phyloP scores from a whole-genome alignment of 2,888 invertebrate species.

The Plebejus melissa region DNA sequence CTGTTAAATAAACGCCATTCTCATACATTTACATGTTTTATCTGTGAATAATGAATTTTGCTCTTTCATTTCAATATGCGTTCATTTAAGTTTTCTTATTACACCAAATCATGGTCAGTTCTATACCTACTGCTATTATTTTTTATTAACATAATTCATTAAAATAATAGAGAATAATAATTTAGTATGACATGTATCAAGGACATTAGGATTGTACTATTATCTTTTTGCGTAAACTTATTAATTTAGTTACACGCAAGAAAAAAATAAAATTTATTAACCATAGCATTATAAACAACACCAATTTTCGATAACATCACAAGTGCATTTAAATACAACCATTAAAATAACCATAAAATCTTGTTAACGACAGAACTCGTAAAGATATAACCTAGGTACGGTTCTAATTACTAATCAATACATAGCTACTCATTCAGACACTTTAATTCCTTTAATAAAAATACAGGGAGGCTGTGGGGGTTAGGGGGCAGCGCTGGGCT shows the following conservation, averaged over 20 bases:
- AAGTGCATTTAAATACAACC: not conserved
- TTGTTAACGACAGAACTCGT: not conserved
- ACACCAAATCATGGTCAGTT: too few species aligned
- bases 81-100: too few species aligned
- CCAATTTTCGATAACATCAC: not conserved
- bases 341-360: not conserved
- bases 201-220: too few species aligned
- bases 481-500: conserved; percentile 65
- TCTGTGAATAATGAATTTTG: not conserved
- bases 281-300: too few species aligned
- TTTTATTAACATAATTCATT: too few species aligned
- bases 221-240: too few species aligned
- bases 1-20: conserved; percentile 18
- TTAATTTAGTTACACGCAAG: too few species aligned
- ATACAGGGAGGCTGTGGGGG: conserved; percentile 62
- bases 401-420: conserved; percentile 67
- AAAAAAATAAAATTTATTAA: too few species aligned
- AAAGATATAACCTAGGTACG: conserved; percentile 38
- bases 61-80: not conserved
- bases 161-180: too few species aligned
- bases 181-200: too few species aligned
- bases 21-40: conserved; percentile 2
- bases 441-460: conserved; percentile 77
- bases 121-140: too few species aligned
- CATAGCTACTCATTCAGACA: conserved; percentile 66